Evolutionary conservation across 2,113 vertebrate species (phyloP).

Genomic region (Acrocephalus arundinaceus): DNA sequence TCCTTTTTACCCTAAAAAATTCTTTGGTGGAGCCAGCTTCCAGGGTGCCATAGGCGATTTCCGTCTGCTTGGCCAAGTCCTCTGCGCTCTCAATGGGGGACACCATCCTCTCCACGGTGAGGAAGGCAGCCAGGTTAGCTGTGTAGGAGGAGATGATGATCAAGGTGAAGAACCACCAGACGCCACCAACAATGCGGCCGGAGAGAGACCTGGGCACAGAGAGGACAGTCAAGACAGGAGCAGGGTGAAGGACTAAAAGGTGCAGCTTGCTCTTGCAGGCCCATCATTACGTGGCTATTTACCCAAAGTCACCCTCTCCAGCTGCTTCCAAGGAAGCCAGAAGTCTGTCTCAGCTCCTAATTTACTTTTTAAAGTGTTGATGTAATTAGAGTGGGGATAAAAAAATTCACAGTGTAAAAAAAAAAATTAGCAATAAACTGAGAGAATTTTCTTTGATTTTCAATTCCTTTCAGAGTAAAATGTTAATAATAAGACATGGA

Average conservation of each 20-base stretch:
- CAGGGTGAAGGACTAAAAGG: not conserved
- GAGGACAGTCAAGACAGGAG: conserved; percentile 10
- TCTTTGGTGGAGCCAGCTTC: conserved; percentile 98
- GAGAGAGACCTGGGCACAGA: conserved; percentile 88
- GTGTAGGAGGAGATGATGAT: conserved; percentile 99
- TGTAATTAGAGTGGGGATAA: not conserved
- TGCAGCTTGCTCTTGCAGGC: not conserved
- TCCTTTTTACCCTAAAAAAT: conserved; percentile 90
- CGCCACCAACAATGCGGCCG: conserved; percentile 94
- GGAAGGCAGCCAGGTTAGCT: conserved; percentile 97
- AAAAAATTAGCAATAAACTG: not conserved
- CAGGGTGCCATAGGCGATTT: conserved; percentile 96
- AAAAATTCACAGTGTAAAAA: not conserved
- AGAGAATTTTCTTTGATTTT: not conserved
- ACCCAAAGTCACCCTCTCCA: not conserved
- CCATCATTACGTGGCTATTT: not conserved
- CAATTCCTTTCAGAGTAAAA: not conserved
- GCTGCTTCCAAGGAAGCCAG: not conserved
- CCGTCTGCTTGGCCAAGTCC: conserved; percentile 97
- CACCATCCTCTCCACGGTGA: conserved; percentile 98
- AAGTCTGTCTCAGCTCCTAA: not conserved
- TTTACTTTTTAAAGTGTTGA: not conserved
- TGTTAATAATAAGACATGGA: not conserved
- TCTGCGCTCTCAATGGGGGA: conserved; percentile 98
- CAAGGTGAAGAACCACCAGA: conserved; percentile 99